Evolutionary conservation across 2,113 vertebrate genomes (phyloP), one percentile per base, ranked within the genome.

Genomic region (Myrmecobius fasciatus): DNA sequence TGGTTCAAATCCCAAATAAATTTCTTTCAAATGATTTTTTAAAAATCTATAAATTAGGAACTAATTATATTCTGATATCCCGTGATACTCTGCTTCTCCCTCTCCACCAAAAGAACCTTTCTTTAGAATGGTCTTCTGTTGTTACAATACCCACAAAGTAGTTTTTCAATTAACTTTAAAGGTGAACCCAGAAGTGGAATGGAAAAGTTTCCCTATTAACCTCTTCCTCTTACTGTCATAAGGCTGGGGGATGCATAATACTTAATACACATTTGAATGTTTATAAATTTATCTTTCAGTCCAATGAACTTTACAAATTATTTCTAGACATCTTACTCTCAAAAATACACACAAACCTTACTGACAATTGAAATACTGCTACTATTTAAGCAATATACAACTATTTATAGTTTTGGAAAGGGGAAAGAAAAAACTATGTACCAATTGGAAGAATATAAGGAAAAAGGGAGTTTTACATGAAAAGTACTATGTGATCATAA

Each of bases 141-240:
- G 53, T 93, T 93, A 97, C 31, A 75, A 75, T 95, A 91, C 3
- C 53, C 91, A 89, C 88, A 89, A 22, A 90, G 92, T 22, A 90
- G 43, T 20, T 92, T 95, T 91, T 96, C 90, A 91, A 17, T 26
- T 67, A 53, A 47, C 48, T 49, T 47, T 95, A 92, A 94, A 94
- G 92, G 53, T 10, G 28, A 92, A 89, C 53, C 94, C 52, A n/a
- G 17, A 60, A 75, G 0, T 83, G 88, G 90, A 92, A 89, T 0
- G 22, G 90, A 67, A 56, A 95, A 43, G 46, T 54, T 94, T 94
- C 88, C 53, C 52, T 54, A 28, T 1, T 28, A 1, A n/a, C n/a
- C 43, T 96, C 75, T 75, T 93, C 46, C 91, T 26, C 56, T 54
- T 46, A 92, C 47, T 49, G 47, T 89, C 25, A 95, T 90, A 93